phyloP scores from a whole-genome alignment of 2,797 vertebrate genomes.

The Psittacula echo region DNA sequence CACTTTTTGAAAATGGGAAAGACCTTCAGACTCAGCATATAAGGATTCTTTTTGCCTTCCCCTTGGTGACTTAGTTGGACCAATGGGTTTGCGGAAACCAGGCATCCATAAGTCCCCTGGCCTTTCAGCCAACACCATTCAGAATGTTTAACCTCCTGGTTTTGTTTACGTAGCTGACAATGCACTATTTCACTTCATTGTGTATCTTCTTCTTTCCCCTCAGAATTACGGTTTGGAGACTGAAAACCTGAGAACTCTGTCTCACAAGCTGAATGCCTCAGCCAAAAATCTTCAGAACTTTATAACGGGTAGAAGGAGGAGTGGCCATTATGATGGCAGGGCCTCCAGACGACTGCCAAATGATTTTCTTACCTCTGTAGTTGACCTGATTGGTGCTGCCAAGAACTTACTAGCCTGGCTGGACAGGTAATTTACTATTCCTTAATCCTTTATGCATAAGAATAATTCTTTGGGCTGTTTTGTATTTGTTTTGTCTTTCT shows the following conservation, averaged over 20 bases:
- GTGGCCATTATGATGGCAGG: constrained; percentile 88
- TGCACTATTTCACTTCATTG: background rate
- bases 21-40: fast-evolving
- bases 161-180: background rate
- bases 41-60: background rate
- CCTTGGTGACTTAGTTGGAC: background rate
- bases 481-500: background rate
- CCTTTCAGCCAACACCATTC: background rate
- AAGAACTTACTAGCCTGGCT: constrained; percentile 93
- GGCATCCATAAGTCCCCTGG: background rate
- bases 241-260: constrained; percentile 90
- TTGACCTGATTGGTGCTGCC: constrained; percentile 91
- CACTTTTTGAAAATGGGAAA: fast-evolving
- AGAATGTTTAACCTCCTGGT: background rate
- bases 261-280: constrained; percentile 90
- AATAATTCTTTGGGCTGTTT: background rate
- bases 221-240: constrained; percentile 93
- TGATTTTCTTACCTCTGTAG: constrained; percentile 90
- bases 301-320: constrained; percentile 90
- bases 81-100: background rate
- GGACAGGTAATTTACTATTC: constrained; percentile 84
- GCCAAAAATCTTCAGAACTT: constrained; percentile 95
- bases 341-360: constrained; percentile 88
- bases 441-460: background rate
- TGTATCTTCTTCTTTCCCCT: background rate